Base-by-base conservation (phyloP, 2,113 vertebrate genomes). In the Amazona vittata region DNA sequence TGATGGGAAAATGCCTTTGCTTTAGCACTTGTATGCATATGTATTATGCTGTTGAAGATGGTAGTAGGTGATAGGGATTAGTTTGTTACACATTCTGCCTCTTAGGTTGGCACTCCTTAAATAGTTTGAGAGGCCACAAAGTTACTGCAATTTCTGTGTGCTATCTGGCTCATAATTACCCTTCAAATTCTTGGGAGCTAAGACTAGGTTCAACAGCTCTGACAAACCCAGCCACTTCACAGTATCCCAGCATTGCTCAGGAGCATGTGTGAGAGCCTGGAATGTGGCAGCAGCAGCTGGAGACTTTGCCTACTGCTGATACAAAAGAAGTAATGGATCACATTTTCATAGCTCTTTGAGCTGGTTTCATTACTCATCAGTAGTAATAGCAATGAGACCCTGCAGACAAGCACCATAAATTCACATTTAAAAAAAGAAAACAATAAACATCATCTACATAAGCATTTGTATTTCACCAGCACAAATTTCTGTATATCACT, bases 41-140 rank as follows among this genome's bases (percentile, higher is more conserved):
- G 10, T 22, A n/a, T 31, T 16, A 4, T 16, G n/a, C 70, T 77
- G 43, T 20, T 76, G 9, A 29, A 80, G 47, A 20, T 44, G n/a
- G n/a, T 6, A 6, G 1, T 0, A 73, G 14, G 25, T 11, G 41
- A 53, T 31, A 10, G 6, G 21, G 35, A 10, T 24, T 18, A 31
- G 5, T n/a, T 33, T 33, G 35, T 20, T 73, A 35, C 2, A 2
- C 29, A 10, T 60, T 63, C 57, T 41, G n/a, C 39, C 44, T 65
- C 46, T 50, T 28, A 29, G 33, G 18, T 3, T 43, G 15, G 29
- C 33, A 44, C 24, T 71, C 10, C 25, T 63, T 31, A 4, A 55
- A 28, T 31, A 71, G 46, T 35, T 33, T 39, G 10, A 46, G 57
- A 71, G 26, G 26, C 33, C 35, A 41, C 46, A 26, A 11, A 52